Conservation (phyloP, 2,888 invertebrate genomes). For the Megaustenia siamemsis region DNA sequence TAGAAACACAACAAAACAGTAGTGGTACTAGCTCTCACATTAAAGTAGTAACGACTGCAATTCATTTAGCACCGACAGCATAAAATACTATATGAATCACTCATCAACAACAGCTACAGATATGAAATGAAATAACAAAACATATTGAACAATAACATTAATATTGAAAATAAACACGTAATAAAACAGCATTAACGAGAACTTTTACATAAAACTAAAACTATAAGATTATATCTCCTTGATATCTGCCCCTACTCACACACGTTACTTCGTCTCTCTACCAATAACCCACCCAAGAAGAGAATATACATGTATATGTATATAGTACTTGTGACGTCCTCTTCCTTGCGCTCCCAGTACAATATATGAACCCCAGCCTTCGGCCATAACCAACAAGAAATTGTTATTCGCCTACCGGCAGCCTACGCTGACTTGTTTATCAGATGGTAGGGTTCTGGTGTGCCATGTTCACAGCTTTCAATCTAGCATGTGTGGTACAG, state of each 20-base stretch:
- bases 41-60: too few species aligned
- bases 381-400: conserved; percentile 39
- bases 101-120: too few species aligned
- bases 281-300: neutral
- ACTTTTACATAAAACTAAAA: too few species aligned
- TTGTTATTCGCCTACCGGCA: conserved; percentile 25
- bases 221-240: neutral
- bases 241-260: neutral
- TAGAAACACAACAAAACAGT: too few species aligned
- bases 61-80: too few species aligned
- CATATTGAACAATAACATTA: too few species aligned
- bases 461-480: conserved; percentile 37
- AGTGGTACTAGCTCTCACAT: too few species aligned
- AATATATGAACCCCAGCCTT: neutral
- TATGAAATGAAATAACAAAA: too few species aligned
- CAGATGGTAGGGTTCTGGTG: conserved; percentile 37
- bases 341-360: neutral
- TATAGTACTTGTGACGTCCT: neutral
- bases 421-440: conserved; percentile 38
- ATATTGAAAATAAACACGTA: too few species aligned
- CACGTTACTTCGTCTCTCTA: neutral
- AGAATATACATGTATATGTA: neutral
- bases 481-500: conserved; percentile 25
- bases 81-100: too few species aligned
- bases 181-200: too few species aligned